phyloP scores from a whole-genome alignment of 2,888 invertebrate genomes.

The Amiota mariae region DNA sequence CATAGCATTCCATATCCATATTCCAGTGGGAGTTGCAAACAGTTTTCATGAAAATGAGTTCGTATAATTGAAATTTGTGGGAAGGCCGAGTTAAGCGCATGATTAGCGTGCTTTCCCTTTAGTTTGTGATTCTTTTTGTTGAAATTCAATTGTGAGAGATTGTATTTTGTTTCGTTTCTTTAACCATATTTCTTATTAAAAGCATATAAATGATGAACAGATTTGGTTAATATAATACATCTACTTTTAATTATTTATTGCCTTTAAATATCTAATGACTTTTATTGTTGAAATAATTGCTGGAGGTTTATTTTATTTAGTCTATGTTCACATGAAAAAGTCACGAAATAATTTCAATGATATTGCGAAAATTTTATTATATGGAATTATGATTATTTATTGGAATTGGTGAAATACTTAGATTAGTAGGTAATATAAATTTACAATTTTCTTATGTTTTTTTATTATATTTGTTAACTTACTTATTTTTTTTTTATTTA shows the following conservation, averaged over 20 bases:
- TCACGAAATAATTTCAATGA: conserved; percentile 45
- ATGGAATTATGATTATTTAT: background rate
- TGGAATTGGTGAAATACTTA: no score
- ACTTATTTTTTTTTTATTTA: no score
- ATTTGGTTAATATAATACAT: background rate
- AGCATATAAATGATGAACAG: background rate
- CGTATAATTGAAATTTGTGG: conserved; percentile 59
- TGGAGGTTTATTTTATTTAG: background rate
- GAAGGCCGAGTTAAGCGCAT: conserved; percentile 57
- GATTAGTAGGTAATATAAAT: no score
- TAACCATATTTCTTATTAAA: background rate
- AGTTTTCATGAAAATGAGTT: conserved; percentile 23
- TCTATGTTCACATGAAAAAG: conserved; percentile 35
- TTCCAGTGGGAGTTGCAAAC: conserved; percentile 29
- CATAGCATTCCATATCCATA: no score
- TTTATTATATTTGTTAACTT: no score
- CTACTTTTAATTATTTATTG: conserved; percentile 56
- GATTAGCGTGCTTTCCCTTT: conserved; percentile 57
- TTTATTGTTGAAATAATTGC: conserved; percentile 39
- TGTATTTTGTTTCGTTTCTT: conserved; percentile 10
- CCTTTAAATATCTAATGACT: conserved; percentile 59
- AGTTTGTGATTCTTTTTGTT: no score
- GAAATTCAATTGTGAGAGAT: no score
- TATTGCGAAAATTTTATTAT: conserved; percentile 26
- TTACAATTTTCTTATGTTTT: no score